A percentile compares a stretch with the other conserved stretches of the same genome.
Evolutionary conservation across 2,113 vertebrate species (phyloP).

Genomic region (Aptenodytes forsteri): DNA sequence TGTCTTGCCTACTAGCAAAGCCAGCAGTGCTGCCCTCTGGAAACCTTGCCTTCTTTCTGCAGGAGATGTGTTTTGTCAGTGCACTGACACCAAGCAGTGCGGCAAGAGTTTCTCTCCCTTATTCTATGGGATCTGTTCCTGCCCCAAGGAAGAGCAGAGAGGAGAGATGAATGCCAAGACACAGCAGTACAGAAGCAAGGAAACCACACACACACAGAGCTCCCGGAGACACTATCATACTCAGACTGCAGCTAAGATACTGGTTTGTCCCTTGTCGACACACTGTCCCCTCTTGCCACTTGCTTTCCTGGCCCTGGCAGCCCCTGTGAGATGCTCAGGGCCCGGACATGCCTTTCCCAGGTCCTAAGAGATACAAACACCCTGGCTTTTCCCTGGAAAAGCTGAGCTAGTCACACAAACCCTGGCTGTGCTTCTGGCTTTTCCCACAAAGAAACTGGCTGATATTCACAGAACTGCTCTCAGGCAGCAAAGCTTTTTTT

Average conservation of each 20-base stretch:
- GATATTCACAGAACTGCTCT: neutral
- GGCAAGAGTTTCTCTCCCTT: neutral
- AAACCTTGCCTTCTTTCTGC: neutral
- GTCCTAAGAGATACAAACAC: neutral
- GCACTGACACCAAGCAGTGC: neutral
- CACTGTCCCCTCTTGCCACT: neutral
- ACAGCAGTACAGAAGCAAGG: neutral
- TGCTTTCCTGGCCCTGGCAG: neutral
- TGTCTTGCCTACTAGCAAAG: neutral
- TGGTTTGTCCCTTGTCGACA: fast-evolving
- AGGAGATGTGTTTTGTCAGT: neutral
- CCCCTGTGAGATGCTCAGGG: neutral
- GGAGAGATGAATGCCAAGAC: neutral
- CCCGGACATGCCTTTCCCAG: neutral
- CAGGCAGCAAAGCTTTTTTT: neutral
- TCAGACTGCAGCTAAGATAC: neutral
- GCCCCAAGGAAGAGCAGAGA: neutral
- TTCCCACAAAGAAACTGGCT: neutral
- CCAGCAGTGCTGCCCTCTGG: neutral
- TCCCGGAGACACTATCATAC: neutral
- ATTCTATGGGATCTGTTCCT: neutral
- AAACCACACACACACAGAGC: neutral
- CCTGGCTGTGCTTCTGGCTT: neutral
- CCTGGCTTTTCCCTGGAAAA: neutral
- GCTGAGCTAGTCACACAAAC: neutral